Percentiles rank a stretch among this genome's conserved stretches.
Conservation (phyloP, 1,140 invertebrate genomes). For the Prorops nasuta region DNA sequence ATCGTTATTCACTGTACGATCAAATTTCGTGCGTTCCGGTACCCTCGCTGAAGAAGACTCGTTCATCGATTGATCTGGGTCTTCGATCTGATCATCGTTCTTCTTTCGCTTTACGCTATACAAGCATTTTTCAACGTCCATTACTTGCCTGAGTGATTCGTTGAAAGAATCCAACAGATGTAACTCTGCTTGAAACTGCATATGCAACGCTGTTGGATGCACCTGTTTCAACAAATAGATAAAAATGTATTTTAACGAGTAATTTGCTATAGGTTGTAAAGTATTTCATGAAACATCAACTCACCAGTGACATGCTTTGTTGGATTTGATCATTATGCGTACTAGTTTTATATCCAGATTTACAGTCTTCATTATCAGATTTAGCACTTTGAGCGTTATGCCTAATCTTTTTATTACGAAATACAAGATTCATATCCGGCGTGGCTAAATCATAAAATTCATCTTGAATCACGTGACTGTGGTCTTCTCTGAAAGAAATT, state of each 20-base stretch:
- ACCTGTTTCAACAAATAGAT: slow-evolving; percentile 20
- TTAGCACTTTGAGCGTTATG: slow-evolving; percentile 30
- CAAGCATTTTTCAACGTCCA: slow-evolving; percentile 47
- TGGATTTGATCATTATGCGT: slow-evolving; percentile 16
- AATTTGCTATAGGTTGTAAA: slow-evolving; percentile 5
- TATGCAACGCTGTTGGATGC: slow-evolving; percentile 49
- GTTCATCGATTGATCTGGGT: slow-evolving; percentile 23
- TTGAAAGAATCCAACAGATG: slow-evolving; percentile 51
- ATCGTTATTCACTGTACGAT: no score
- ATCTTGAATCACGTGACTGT: slow-evolving; percentile 35
- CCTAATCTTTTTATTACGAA: slow-evolving; percentile 40
- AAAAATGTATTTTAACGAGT: neutral
- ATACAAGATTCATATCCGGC: slow-evolving; percentile 47
- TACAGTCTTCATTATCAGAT: slow-evolving; percentile 15
- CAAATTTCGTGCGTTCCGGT: no score
- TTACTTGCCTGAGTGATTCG: slow-evolving; percentile 45
- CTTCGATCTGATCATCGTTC: slow-evolving; percentile 28
- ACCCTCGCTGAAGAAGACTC: no score
- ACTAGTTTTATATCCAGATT: slow-evolving; percentile 13
- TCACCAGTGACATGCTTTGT: slow-evolving; percentile 32
- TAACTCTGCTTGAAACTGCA: slow-evolving; percentile 52
- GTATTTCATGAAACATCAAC: slow-evolving; percentile 8
- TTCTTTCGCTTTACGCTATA: slow-evolving; percentile 39
- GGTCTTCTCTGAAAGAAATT: slow-evolving; percentile 46
- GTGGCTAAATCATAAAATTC: slow-evolving; percentile 48